Evolutionary conservation across 2,113 vertebrate genomes (phyloP), one percentile per base, ranked within the genome.

Genomic region (Thamnaconus septentrionalis): DNA sequence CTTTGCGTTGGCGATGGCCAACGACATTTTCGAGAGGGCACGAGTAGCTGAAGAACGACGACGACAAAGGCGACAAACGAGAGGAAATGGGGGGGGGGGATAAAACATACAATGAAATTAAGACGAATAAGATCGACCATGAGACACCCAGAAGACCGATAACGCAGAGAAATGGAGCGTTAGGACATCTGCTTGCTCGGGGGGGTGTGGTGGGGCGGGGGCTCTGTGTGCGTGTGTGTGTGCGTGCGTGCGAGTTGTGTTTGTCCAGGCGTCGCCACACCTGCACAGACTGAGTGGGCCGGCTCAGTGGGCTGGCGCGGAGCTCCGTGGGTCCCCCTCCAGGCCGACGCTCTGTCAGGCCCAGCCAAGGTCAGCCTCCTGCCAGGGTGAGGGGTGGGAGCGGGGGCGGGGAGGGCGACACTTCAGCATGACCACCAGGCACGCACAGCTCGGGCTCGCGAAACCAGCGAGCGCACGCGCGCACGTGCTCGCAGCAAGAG

Each of bases 321-420:
- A 85, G 74, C 74, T 84, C 78, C 60, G 43, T 78, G 75, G 82
- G 75, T 84, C 80, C 83, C 87, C 85, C 80, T 84, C 85, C 85
- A 89, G 85, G 91, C 90, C 90, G 86, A 59, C 85, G 88, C 87
- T 85, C 90, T 82, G 84, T 87, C 86, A 88, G 89, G 84, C 87
- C 74, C 43, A 67, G 78, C 87, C 85, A 90, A 92, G 92, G 91
- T 91, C 91, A 90, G 88, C 61, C 80, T 88, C 84, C 53, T 80
- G 76, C 74, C 70, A 52, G 73, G 79, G 71, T 72, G 66, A 63
- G 77, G 53, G 62, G 47, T 71, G 41, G 45, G 51, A 78, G 66
- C 55, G 62, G 59, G 74, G 11, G 52, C 3, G 72, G 63, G 61
- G 63, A 73, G 77, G 79, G 69, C 76, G 70, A 65, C 52, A 59